Conservation (phyloP, 2,797 vertebrate species). For the Spinibarbus caldwelli region DNA sequence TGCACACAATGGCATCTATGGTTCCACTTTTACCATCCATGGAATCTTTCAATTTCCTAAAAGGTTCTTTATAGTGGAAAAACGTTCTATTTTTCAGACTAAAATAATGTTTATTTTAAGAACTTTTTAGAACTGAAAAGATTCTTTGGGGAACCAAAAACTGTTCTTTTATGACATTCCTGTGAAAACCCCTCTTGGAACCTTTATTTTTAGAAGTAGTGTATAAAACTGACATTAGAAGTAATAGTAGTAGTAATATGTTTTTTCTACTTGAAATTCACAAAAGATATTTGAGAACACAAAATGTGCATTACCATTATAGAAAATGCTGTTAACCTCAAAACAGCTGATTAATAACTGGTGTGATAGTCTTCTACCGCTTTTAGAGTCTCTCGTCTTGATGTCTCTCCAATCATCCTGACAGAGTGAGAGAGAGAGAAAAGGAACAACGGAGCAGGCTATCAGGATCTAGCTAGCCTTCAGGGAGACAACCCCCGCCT, state of each 20-base stretch:
- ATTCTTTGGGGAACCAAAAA: background rate
- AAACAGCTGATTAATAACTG: background rate
- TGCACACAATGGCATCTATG: background rate
- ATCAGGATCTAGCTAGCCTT: conserved; percentile 66
- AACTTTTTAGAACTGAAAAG: background rate
- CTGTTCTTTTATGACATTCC: background rate
- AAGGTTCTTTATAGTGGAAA: background rate
- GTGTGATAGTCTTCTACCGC: background rate
- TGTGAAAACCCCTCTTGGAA: background rate
- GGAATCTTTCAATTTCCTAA: background rate
- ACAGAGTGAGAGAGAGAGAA: conserved; percentile 13
- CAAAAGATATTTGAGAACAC: background rate
- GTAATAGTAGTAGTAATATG: background rate
- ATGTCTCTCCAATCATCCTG: conserved; percentile 7
- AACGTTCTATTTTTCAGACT: background rate
- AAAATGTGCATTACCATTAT: background rate
- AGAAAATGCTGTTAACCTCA: background rate
- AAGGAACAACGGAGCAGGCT: conserved; percentile 61
- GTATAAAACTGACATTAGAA: no score
- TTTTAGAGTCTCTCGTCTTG: background rate
- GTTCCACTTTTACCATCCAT: background rate
- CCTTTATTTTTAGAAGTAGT: background rate
- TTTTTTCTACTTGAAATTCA: background rate
- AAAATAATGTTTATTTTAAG: no score
- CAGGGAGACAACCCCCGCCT: conserved; percentile 70